phyloP scores from a whole-genome alignment of 2,888 invertebrate species.

The Galerucella calmariensis region DNA sequence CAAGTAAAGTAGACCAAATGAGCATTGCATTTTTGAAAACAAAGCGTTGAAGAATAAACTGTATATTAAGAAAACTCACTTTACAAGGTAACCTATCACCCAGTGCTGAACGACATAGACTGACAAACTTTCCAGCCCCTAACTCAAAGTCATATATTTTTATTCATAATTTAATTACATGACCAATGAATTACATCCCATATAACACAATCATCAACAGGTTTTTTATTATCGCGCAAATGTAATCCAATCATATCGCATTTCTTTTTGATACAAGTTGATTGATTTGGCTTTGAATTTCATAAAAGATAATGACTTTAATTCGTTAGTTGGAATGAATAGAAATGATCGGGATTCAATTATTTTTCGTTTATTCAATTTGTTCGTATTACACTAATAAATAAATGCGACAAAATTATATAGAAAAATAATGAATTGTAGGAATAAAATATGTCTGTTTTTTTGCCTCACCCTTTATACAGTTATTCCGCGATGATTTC shows the following conservation, averaged over 20 bases:
- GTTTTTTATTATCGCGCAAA: constrained; percentile 10
- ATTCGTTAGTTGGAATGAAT: constrained; percentile 12
- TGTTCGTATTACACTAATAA: not conserved
- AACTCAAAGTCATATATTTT: constrained; percentile 8
- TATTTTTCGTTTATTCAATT: not conserved
- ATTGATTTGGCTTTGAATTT: constrained; percentile 24
- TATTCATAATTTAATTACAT: constrained; percentile 17
- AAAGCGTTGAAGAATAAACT: too few species aligned
- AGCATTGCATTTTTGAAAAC: too few species aligned
- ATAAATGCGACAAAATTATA: not conserved
- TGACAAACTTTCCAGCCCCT: not conserved
- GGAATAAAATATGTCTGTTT: too few species aligned
- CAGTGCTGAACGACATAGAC: not conserved
- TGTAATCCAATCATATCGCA: constrained; percentile 9
- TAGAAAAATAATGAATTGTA: too few species aligned
- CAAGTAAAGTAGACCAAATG: too few species aligned
- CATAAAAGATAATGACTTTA: constrained; percentile 2
- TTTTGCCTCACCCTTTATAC: too few species aligned
- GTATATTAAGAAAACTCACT: not conserved
- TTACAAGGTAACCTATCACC: not conserved
- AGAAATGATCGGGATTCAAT: not conserved
- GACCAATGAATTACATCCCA: constrained; percentile 2
- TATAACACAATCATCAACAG: constrained; percentile 16
- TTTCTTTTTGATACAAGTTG: constrained; percentile 15
- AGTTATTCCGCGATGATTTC: too few species aligned